A percentile compares a stretch with the other conserved stretches of the same genome.
phyloP scores from a whole-genome alignment of 2,797 vertebrate species.

The Zonotrichia albicollis region DNA sequence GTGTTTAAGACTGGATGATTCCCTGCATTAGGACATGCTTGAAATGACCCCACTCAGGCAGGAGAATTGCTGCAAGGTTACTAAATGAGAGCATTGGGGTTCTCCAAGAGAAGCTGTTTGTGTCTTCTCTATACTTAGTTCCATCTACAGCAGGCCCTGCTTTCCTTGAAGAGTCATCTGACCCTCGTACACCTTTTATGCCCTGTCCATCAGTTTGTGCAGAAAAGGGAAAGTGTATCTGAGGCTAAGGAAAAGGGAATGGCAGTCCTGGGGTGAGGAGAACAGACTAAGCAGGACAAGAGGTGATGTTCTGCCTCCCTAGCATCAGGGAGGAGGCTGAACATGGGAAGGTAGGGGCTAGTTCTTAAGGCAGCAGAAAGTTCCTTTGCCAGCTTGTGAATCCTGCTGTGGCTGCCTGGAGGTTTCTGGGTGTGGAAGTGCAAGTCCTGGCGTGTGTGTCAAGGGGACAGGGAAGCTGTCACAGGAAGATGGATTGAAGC shows the following conservation, averaged over 20 bases:
- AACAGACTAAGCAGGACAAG: background rate
- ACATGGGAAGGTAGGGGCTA: background rate
- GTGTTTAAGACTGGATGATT: rapidly evolving
- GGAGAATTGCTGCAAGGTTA: background rate
- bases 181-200: background rate
- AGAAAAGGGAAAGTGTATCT: background rate
- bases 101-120: background rate
- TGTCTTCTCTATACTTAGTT: background rate
- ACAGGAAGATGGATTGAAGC: background rate
- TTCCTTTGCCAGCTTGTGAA: background rate
- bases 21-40: background rate
- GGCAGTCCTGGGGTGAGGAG: background rate
- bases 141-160: background rate
- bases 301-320: background rate
- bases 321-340: background rate
- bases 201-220: background rate
- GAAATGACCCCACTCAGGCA: background rate
- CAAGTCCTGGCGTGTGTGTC: background rate
- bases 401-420: background rate
- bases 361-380: background rate
- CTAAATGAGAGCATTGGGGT: background rate
- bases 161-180: background rate
- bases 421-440: conserved; percentile 22
- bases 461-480: background rate
- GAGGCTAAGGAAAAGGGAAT: background rate